phyloP scores from a whole-genome alignment of 2,888 invertebrate species.

The Phania funesta region DNA sequence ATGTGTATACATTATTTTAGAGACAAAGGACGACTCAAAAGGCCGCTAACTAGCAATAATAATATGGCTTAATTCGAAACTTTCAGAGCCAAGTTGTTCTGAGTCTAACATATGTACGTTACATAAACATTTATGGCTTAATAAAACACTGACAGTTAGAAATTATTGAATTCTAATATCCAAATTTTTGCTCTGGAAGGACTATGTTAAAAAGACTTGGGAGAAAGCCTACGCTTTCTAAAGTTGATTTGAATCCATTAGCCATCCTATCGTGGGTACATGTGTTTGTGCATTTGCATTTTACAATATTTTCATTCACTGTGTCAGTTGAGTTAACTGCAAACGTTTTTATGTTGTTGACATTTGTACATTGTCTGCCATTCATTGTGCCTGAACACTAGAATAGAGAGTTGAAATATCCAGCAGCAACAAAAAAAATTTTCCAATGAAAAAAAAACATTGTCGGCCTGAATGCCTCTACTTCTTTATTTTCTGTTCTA shows the following conservation, averaged over 20 bases:
- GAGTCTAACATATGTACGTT: too few relatives aligned
- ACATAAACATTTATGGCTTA: too few relatives aligned
- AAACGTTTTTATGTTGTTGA: conserved; percentile 71
- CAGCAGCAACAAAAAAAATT: conserved; percentile 49
- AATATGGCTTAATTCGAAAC: too few relatives aligned
- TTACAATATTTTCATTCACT: conserved; percentile 64
- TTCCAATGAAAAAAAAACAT: conserved; percentile 38
- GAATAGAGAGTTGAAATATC: conserved; percentile 58
- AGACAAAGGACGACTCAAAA: not conserved
- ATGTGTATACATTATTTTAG: not conserved
- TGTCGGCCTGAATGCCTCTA: conserved; percentile 51
- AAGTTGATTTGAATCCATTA: conserved; percentile 18
- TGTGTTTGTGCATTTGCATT: conserved; percentile 4
- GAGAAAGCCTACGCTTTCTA: not conserved
- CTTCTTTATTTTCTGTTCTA: not conserved
- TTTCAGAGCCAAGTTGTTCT: too few relatives aligned
- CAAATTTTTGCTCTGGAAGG: not conserved
- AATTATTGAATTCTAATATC: not conserved
- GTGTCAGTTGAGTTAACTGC: conserved; percentile 68
- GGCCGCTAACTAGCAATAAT: not conserved
- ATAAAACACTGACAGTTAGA: too few relatives aligned
- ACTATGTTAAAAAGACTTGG: not conserved
- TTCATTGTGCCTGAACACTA: conserved; percentile 70
- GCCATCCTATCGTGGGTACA: not conserved
- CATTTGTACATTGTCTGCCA: conserved; percentile 75